A percentile compares a stretch with the other conserved stretches of the same genome.
These are phyloP conservation scores for Danio aesculapii DNA, from an alignment of 2,797 vertebrate species.

Conservation along the genomic window DNA sequence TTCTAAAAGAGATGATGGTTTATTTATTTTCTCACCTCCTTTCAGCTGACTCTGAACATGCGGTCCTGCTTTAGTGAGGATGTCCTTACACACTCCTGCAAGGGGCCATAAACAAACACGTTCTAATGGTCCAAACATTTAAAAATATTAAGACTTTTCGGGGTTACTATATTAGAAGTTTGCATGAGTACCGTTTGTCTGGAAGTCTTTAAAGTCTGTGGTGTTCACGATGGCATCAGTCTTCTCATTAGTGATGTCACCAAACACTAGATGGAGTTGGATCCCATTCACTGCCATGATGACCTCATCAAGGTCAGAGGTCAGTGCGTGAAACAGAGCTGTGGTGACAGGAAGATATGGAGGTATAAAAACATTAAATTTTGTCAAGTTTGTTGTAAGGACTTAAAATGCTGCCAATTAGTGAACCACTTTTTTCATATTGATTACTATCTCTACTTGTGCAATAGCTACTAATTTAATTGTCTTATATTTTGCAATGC, in stretches of 20 bases:
- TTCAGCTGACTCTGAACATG: constrained; percentile 60
- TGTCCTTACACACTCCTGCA: constrained; percentile 72
- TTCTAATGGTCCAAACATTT: not conserved
- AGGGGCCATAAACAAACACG: not conserved
- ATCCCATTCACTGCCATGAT: constrained; percentile 53
- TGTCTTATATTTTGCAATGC: not conserved
- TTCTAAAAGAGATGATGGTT: not conserved
- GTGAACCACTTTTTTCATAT: not conserved
- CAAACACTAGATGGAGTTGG: constrained; percentile 70
- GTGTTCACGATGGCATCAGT: constrained; percentile 75
- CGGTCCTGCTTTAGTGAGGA: constrained; percentile 66
- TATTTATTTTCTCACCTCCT: constrained; percentile 58
- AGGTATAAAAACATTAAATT: not conserved
- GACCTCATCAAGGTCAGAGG: constrained; percentile 68
- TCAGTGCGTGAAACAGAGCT: constrained; percentile 68
- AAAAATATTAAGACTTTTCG: not conserved
- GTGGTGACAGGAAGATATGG: not conserved
- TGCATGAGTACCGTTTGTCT: constrained; percentile 34
- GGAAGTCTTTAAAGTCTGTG: constrained; percentile 68
- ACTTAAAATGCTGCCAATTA: not conserved
- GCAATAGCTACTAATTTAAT: not conserved
- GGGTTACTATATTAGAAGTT: not conserved
- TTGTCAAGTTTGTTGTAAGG: not conserved
- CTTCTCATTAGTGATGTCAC: constrained; percentile 74
- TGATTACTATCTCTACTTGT: not conserved